Base-by-base conservation (phyloP, 2,113 vertebrate species). In the Cyprinodon tularosa region DNA sequence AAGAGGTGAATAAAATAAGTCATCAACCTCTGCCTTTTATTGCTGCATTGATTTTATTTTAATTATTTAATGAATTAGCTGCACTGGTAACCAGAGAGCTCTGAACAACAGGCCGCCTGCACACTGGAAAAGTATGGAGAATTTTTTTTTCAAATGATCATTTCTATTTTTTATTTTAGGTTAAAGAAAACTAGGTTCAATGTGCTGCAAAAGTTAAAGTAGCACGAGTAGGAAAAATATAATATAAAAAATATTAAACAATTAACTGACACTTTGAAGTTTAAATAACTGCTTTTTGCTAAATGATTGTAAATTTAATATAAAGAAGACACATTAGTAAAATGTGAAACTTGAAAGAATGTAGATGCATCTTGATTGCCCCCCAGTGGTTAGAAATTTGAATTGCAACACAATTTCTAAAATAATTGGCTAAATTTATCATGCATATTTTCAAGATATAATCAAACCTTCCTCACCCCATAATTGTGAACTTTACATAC, bases 1-100 rank as follows among this genome's bases (percentile, higher is more conserved):
- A 82, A 65, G 59, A 53, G 29, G 39, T 4, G 83, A 88, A 86
- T 90, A 90, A 89, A 68, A 70, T 13, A 2, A 44, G 11, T 68
- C 9, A 48, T 22, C 53, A 61, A 59, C 37, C 39, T 11, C 20
- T 50, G 74, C 13, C 63, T 62, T 50, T 57, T 37, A 22, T 29
- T 71, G 37, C 29, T 20, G 4, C 12, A n/a, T 39, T 37, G 22
- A 53, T 57, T 57, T 57, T 9, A 57, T n/a, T n/a, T 7, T 8
- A 15, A 53, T 20, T 20, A 1, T 20, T 4, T 50, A 7, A 7
- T 15, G 4, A 53, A 1, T 53, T 53, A 66, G 7, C n/a, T 12
- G 12, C 38, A 42, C 3, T 12, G 8, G 40, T 40, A 4, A 57
- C 67, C 40, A 3, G 12, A 73, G 14, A 0, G 14, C 15, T 50